phyloP scores from a whole-genome alignment of 2,888 invertebrate species.

The Zonitis immaculata region DNA sequence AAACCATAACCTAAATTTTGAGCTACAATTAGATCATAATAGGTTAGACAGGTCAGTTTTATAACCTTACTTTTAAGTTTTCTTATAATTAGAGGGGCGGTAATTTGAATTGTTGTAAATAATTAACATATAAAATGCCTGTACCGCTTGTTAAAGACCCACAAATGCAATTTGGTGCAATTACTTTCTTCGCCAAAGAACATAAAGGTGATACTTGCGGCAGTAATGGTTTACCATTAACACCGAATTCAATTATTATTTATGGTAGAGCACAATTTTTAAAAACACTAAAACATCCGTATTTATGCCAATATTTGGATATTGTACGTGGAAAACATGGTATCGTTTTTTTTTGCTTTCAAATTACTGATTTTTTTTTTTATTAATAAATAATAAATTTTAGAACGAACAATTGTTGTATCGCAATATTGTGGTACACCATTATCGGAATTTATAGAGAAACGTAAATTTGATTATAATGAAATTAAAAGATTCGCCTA shows the following conservation, averaged over 20 bases:
- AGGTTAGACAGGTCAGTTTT: not conserved
- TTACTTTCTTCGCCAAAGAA: slow-evolving; percentile 85
- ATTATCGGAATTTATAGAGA: slow-evolving; percentile 52
- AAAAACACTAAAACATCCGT: slow-evolving; percentile 70
- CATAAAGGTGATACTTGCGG: slow-evolving; percentile 91
- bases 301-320: slow-evolving; percentile 87
- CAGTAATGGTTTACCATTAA: slow-evolving; percentile 91
- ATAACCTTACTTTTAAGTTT: not conserved
- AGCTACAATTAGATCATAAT: not conserved
- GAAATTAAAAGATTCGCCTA: slow-evolving; percentile 63
- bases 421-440: slow-evolving; percentile 72
- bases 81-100: not conserved
- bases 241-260: slow-evolving; percentile 94
- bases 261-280: slow-evolving; percentile 82
- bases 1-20: not conserved
- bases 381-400: too few species aligned
- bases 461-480: slow-evolving; percentile 47
- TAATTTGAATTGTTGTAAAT: not conserved
- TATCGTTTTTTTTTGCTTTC: slow-evolving; percentile 40
- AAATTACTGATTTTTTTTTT: slow-evolving; percentile 4
- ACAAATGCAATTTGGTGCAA: slow-evolving; percentile 68
- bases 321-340: slow-evolving; percentile 92
- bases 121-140: slow-evolving; percentile 12
- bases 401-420: slow-evolving; percentile 78
- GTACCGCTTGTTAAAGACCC: slow-evolving; percentile 46